Conservation (phyloP, 2,113 vertebrate genomes). For the Toxotes chatareus region DNA sequence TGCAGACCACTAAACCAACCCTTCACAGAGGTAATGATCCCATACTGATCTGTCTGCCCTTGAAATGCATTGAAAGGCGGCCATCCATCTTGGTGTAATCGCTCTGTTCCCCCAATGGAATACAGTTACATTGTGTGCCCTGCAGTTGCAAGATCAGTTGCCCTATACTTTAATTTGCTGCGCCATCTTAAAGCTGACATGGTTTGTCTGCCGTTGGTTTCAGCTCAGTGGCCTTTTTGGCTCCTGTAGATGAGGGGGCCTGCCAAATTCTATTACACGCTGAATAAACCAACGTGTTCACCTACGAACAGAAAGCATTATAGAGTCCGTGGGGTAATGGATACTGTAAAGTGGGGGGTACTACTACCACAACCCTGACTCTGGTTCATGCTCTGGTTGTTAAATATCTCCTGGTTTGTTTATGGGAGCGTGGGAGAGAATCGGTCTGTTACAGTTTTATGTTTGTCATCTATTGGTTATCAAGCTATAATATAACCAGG, state of each 20-base stretch:
- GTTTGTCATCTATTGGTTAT: slow-evolving; percentile 9
- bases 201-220: slow-evolving; percentile 51
- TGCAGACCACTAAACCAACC: slow-evolving; percentile 42
- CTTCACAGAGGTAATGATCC: slow-evolving; percentile 39
- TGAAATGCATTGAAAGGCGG: slow-evolving; percentile 48
- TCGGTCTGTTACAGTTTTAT: slow-evolving; percentile 8
- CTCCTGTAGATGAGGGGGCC: slow-evolving; percentile 38
- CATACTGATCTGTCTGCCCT: slow-evolving; percentile 54
- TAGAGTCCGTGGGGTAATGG: slow-evolving; percentile 59
- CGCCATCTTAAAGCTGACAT: slow-evolving; percentile 62
- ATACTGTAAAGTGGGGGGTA: slow-evolving; percentile 57
- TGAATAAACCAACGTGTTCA: slow-evolving; percentile 71
- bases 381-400: slow-evolving; percentile 16
- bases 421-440: not conserved
- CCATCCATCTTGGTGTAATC: slow-evolving; percentile 39
- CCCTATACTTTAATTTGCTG: slow-evolving; percentile 51
- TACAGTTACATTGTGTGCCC: slow-evolving; percentile 27
- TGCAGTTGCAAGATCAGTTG: slow-evolving; percentile 56
- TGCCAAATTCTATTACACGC: slow-evolving; percentile 76
- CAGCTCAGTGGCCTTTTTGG: slow-evolving; percentile 67
- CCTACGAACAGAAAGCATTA: slow-evolving; percentile 65
- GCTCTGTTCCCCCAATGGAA: slow-evolving; percentile 32
- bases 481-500: not conserved
- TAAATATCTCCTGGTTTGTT: slow-evolving; percentile 38
- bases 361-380: slow-evolving; percentile 21